Conservation (phyloP, 2,113 vertebrate genomes). For the Vidua chalybeata region DNA sequence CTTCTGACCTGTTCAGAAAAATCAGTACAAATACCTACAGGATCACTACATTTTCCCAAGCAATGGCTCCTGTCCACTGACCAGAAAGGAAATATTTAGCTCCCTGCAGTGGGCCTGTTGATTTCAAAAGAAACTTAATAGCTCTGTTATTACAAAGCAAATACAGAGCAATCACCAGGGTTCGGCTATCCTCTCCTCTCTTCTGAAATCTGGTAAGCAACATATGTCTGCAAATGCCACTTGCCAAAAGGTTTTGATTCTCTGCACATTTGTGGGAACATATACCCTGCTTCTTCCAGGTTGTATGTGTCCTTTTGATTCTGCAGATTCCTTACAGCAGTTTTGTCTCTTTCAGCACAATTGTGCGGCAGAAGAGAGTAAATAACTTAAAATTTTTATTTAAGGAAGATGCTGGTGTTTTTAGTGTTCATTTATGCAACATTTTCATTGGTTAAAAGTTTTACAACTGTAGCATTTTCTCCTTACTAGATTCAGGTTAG, state of each 20-base stretch:
- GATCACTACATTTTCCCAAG: background rate
- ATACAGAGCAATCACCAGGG: background rate
- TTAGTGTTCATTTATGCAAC: background rate
- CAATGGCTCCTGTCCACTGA: background rate
- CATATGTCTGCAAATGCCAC: background rate
- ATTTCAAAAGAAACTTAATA: conserved; percentile 49
- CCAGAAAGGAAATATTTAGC: conserved; percentile 31
- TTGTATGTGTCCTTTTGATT: background rate
- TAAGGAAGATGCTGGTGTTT: background rate
- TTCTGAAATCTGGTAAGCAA: conserved; percentile 19
- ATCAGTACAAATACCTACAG: background rate
- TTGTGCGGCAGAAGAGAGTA: background rate
- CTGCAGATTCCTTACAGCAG: background rate
- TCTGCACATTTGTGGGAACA: background rate
- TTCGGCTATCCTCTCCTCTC: background rate
- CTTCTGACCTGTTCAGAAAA: background rate
- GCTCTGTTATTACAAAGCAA: conserved; percentile 6
- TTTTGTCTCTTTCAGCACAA: background rate
- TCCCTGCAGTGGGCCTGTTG: background rate
- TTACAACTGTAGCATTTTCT: background rate
- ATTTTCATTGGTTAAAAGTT: background rate
- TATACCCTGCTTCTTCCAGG: background rate
- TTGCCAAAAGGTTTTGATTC: background rate
- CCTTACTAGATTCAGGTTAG: background rate
- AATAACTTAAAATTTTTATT: background rate